Conservation (phyloP, 2,888 invertebrate genomes). For the Emmelina monodactyla region DNA sequence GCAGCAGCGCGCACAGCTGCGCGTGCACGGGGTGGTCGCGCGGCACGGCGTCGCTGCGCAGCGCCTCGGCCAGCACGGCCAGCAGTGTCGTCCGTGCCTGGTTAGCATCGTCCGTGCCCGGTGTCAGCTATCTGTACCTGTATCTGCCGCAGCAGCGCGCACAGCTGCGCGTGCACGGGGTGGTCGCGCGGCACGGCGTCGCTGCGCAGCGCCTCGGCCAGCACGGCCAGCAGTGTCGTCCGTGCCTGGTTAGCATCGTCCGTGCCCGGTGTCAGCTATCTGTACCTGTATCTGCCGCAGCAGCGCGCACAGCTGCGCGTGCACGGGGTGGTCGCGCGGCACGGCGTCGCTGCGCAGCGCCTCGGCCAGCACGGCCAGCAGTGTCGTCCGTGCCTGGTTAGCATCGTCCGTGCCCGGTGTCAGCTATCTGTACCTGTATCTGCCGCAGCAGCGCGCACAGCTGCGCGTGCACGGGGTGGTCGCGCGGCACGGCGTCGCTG, state of each 20-base stretch:
- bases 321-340: conserved; percentile 75
- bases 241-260: too few species aligned
- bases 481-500: conserved; percentile 80
- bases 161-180: conserved; percentile 80
- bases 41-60: conserved; percentile 83
- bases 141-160: conserved; percentile 85
- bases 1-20: conserved; percentile 84
- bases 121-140: too few species aligned
- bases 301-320: conserved; percentile 82
- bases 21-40: conserved; percentile 75
- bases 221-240: too few species aligned
- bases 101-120: too few species aligned
- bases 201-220: conserved; percentile 88
- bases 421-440: too few species aligned
- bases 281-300: conserved; percentile 90
- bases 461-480: conserved; percentile 77
- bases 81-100: too few species aligned
- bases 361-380: conserved; percentile 90
- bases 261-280: too few species aligned
- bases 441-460: conserved; percentile 87
- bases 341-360: conserved; percentile 87
- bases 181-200: conserved; percentile 81
- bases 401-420: too few species aligned
- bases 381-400: too few species aligned
- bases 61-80: conserved; percentile 88